Evolutionary conservation across 2,113 vertebrate species (phyloP).

Genomic region (Vulpes ferrilata): DNA sequence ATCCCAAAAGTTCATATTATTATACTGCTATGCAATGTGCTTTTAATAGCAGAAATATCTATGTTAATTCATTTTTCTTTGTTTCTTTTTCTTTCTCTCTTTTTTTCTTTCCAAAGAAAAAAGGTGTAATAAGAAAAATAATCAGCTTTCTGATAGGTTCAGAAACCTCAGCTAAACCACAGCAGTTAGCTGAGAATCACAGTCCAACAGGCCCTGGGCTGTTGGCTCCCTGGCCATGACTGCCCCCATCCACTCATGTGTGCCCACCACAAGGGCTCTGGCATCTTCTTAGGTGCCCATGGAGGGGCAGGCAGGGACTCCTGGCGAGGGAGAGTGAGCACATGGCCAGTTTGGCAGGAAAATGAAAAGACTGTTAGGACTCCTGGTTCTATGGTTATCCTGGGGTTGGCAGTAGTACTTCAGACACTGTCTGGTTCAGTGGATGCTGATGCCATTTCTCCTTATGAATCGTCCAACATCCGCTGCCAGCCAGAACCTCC

Average conservation of each 20-base stretch:
- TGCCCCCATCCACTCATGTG: fast-evolving
- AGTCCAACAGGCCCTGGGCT: background rate
- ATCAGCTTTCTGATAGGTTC: background rate
- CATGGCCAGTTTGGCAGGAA: slow-evolving; percentile 55
- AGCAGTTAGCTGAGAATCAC: background rate
- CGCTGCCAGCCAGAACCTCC: background rate
- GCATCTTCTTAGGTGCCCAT: background rate
- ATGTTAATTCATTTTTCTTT: background rate
- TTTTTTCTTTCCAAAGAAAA: background rate
- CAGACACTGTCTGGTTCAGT: background rate
- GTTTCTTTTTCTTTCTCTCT: background rate
- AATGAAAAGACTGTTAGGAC: background rate
- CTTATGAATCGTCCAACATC: background rate
- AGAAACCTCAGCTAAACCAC: background rate
- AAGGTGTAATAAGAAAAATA: background rate
- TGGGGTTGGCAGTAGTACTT: background rate
- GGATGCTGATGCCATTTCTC: background rate
- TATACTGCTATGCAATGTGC: background rate
- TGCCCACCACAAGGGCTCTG: background rate
- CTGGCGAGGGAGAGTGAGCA: background rate
- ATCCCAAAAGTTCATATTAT: background rate
- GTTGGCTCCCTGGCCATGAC: background rate
- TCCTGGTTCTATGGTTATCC: background rate
- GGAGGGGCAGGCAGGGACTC: slow-evolving; percentile 31
- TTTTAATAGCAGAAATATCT: background rate